phyloP scores from a whole-genome alignment of 2,888 invertebrate genomes.

The Pseudeuparius sepicola region DNA sequence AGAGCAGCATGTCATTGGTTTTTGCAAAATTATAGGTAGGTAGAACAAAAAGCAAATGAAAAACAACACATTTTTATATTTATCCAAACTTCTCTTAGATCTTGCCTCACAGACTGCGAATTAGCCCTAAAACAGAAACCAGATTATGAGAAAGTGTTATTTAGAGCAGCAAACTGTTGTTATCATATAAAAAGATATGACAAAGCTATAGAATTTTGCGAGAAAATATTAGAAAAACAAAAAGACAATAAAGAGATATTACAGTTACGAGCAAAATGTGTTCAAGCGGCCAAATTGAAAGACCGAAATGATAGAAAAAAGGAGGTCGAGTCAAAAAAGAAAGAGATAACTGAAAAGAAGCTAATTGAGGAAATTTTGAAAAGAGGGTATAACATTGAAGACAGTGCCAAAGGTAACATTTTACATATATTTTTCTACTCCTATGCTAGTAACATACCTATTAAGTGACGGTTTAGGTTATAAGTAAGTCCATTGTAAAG shows the following conservation, averaged over 20 bases:
- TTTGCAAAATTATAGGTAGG: slow-evolving; percentile 65
- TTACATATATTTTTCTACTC: too few relatives aligned
- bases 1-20: slow-evolving; percentile 83
- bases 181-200: slow-evolving; percentile 56
- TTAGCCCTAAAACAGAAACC: slow-evolving; percentile 65
- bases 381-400: slow-evolving; percentile 44
- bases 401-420: slow-evolving; percentile 34
- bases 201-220: slow-evolving; percentile 62
- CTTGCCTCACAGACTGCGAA: slow-evolving; percentile 71
- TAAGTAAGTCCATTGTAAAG: too few relatives aligned
- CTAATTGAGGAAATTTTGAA: slow-evolving; percentile 41
- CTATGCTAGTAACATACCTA: too few relatives aligned
- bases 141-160: slow-evolving; percentile 65
- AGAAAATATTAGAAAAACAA: slow-evolving; percentile 51
- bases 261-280: slow-evolving; percentile 45
- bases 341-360: slow-evolving; percentile 37
- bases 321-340: slow-evolving; percentile 39
- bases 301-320: slow-evolving; percentile 47
- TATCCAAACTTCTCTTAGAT: slow-evolving; percentile 36
- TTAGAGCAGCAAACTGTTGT: slow-evolving; percentile 67
- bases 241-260: slow-evolving; percentile 46
- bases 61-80: slow-evolving; percentile 4
- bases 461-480: too few relatives aligned
- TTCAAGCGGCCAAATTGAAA: slow-evolving; percentile 43
- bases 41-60: not conserved